phyloP scores from a whole-genome alignment of 1,140 invertebrate species.

The Frieseomelitta varia region DNA sequence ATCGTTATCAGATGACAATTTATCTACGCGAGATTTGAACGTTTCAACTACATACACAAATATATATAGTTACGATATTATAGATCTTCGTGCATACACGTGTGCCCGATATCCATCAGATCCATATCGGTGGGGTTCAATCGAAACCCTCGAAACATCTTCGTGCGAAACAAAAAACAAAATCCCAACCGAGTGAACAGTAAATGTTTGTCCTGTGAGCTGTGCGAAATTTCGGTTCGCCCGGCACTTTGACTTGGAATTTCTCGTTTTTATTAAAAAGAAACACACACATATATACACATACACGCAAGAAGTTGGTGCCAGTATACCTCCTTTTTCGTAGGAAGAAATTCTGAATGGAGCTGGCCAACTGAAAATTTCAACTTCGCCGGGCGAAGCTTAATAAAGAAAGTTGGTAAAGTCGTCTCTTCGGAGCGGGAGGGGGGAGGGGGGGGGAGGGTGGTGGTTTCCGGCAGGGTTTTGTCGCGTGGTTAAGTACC shows the following conservation, averaged over 20 bases:
- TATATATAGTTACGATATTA: not conserved
- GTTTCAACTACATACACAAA: not conserved
- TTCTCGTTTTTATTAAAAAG: not conserved
- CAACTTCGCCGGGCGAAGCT: not conserved
- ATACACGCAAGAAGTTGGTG: too few species aligned
- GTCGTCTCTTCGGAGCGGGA: not conserved
- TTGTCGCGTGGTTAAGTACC: slow-evolving; percentile 23
- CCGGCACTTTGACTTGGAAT: too few species aligned
- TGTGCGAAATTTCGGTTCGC: not conserved
- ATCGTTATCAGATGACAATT: slow-evolving; percentile 32
- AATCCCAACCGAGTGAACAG: too few species aligned
- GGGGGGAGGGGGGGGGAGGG: not conserved
- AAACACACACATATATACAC: too few species aligned
- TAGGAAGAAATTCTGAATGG: not conserved
- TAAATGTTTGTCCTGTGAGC: not conserved
- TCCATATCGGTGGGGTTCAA: too few species aligned
- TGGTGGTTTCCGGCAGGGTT: slow-evolving; percentile 9
- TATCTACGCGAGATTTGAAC: not conserved
- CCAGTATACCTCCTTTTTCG: too few species aligned
- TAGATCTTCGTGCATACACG: not conserved
- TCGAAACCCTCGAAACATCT: not conserved
- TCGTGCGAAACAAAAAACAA: too few species aligned
- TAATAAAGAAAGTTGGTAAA: slow-evolving; percentile 44
- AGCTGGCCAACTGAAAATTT: not conserved
- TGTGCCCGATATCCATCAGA: too few species aligned